phyloP scores from a whole-genome alignment of 1,140 invertebrate genomes.

The Scaptomyza graminum region DNA sequence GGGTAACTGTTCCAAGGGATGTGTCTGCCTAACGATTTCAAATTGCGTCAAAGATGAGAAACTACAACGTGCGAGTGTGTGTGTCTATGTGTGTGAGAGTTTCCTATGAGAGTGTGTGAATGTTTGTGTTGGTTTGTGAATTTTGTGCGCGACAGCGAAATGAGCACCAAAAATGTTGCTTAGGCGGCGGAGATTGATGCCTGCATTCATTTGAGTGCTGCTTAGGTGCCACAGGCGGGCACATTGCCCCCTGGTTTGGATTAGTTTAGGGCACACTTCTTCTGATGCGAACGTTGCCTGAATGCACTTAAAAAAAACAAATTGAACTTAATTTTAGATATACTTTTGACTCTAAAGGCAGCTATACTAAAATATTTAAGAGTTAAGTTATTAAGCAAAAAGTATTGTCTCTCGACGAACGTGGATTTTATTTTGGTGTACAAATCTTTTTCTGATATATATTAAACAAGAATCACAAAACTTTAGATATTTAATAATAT shows the following conservation, averaged over 20 bases:
- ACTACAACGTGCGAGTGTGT: constrained; percentile 33
- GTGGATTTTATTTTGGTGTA: no score
- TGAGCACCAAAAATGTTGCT: constrained; percentile 70
- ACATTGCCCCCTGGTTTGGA: constrained; percentile 11
- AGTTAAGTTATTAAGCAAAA: no score
- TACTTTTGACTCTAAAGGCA: no score
- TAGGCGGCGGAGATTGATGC: constrained; percentile 66
- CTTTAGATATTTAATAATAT: no score
- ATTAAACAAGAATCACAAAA: no score
- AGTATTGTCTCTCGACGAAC: no score
- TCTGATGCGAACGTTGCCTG: constrained; percentile 27
- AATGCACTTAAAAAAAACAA: neutral
- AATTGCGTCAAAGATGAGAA: constrained; percentile 70
- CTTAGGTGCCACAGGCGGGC: constrained; percentile 48
- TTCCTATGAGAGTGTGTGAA: neutral
- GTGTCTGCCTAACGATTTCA: constrained; percentile 62
- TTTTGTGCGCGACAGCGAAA: constrained; percentile 66
- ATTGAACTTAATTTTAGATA: no score
- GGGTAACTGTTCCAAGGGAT: constrained; percentile 34
- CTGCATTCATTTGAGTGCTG: constrained; percentile 36
- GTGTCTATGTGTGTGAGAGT: constrained; percentile 3
- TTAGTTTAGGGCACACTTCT: constrained; percentile 9
- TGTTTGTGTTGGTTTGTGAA: constrained; percentile 25
- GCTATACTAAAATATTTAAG: no score
- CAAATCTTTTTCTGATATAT: no score